A percentile compares a stretch with the other conserved stretches of the same genome.
These are phyloP conservation scores for Scopus umbretta DNA, from an alignment of 2,113 vertebrate species.

Conservation along the genomic window DNA sequence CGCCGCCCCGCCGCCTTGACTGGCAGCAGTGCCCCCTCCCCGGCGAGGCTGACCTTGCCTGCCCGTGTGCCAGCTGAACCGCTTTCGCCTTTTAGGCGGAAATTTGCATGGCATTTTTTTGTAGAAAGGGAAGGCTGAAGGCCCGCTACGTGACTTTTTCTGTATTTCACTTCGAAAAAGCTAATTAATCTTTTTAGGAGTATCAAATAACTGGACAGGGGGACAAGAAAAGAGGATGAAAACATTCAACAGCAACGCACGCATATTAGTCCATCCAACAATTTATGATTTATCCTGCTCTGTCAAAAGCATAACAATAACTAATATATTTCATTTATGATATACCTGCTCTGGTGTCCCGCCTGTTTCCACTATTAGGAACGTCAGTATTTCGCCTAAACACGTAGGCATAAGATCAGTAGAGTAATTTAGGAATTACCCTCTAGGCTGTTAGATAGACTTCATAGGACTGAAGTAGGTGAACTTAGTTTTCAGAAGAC, in stretches of 20 bases:
- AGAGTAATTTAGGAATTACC: background rate
- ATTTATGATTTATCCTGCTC: background rate
- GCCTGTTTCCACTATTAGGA: background rate
- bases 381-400: background rate
- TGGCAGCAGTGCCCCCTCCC: background rate
- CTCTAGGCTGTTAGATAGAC: background rate
- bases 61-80: too few relatives aligned
- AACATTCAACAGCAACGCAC: background rate
- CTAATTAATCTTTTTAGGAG: background rate
- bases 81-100: background rate
- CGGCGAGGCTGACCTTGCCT: background rate
- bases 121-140: background rate
- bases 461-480: background rate
- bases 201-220: background rate
- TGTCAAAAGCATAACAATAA: background rate
- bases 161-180: background rate
- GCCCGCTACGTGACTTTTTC: background rate
- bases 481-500: background rate
- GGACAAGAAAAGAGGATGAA: background rate
- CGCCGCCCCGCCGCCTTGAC: too few relatives aligned
- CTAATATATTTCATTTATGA: background rate
- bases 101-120: background rate
- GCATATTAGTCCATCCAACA: fast-evolving
- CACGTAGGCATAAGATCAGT: fast-evolving
- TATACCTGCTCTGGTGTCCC: background rate